Base-by-base conservation (phyloP, 2,797 vertebrate genomes). In the Scomberomorus guttatus region DNA sequence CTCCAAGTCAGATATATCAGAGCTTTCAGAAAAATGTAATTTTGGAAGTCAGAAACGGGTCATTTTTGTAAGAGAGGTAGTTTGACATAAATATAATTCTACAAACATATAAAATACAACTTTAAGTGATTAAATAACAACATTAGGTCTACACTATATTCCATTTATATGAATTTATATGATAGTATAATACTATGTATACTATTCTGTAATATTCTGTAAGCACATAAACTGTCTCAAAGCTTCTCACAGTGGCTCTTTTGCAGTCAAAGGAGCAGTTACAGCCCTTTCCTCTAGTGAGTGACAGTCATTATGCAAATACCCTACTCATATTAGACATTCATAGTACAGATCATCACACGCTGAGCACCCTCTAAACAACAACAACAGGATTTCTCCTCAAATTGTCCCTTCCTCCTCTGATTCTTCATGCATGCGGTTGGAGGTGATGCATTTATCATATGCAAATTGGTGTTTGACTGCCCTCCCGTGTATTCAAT, bases 401-500 rank as follows among this genome's bases (percentile, higher is more conserved):
- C 6, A 62, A 73, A 69, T 69, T 1, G 14, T 46, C 57, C 14
- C 2, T 22, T 65, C 20, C 24, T 44, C 54, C 57, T 22, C 61
- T 10, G 24, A 37, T 54, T 77, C 51, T 61, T 67, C 25, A 50
- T 58, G 72, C 71, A 34, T 66, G 55, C 17, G 14, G 44, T 27
- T 15, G 50, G 60, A 63, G 54, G 59, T 34, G 37, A 72, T 39
- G 34, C 77, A 75, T 90, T 81, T 72, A 84, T 69, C 83, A 85
- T 60, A 80, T 80, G 74, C 75, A 89, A 85, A 90, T 78, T 57
- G 65, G 9, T 22, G 60, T 77, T 75, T 81, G 70, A 77, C 51
- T 63, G 73, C 66, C 56, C 66, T 71, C 55, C 55, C 77, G 20
- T 75, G 73, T 72, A 27, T 83, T 72, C 60, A 25, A 3, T 32